phyloP scores from a whole-genome alignment of 2,888 invertebrate species.

The Eulithis testata region DNA sequence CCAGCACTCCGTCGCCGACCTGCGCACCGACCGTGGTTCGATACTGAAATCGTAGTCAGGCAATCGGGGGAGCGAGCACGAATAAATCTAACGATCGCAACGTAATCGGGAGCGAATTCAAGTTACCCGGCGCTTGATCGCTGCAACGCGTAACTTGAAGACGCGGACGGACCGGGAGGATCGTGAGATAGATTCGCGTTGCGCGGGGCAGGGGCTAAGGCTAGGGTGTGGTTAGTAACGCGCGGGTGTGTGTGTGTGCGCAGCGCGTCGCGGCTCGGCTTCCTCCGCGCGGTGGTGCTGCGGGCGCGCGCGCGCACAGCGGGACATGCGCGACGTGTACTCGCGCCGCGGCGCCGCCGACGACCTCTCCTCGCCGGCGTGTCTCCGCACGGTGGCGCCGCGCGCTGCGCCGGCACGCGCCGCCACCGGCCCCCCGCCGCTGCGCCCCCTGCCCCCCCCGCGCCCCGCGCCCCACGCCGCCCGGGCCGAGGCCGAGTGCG shows the following conservation, averaged over 20 bases:
- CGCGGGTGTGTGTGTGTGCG: slow-evolving; percentile 61
- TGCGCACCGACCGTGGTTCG: slow-evolving; percentile 7
- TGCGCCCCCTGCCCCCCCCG: slow-evolving; percentile 43
- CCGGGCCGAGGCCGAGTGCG: slow-evolving; percentile 50
- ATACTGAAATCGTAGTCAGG: no score
- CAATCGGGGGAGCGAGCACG: no score
- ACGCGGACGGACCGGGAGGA: no score
- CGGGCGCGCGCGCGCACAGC: slow-evolving; percentile 47
- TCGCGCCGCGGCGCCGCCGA: slow-evolving; percentile 60
- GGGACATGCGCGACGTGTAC: slow-evolving; percentile 86
- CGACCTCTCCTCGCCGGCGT: slow-evolving; percentile 74
- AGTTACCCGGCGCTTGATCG: not conserved
- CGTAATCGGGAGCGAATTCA: no score
- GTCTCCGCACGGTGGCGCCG: slow-evolving; percentile 67
- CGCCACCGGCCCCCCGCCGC: slow-evolving; percentile 59
- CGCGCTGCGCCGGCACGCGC: slow-evolving; percentile 45
- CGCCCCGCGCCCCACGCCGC: slow-evolving; percentile 46
- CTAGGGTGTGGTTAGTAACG: slow-evolving; percentile 37
- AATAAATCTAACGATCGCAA: not conserved
- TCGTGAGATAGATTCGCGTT: no score
- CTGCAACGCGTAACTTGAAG: not conserved
- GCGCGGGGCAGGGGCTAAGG: not conserved
- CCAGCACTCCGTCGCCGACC: slow-evolving; percentile 38
- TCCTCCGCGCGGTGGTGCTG: slow-evolving; percentile 58
- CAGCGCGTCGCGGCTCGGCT: slow-evolving; percentile 55